A percentile compares a stretch with the other conserved stretches of the same genome.
Evolutionary conservation across 2,113 vertebrate genomes (phyloP).

Genomic region (Daphoenositta chrysoptera): DNA sequence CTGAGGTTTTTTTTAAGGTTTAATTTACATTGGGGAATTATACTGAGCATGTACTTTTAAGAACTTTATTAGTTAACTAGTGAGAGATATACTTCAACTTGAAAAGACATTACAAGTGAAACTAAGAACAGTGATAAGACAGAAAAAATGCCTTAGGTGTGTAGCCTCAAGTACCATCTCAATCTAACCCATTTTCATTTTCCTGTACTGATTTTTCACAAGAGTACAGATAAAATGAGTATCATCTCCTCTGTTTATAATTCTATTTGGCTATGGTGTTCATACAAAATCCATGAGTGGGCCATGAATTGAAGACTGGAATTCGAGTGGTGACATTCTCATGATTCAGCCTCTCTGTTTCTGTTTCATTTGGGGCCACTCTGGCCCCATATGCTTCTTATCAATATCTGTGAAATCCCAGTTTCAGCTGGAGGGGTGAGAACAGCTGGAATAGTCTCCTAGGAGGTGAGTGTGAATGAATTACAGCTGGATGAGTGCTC

Average conservation of each 20-base stretch:
- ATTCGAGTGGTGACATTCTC: neutral
- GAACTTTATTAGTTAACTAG: neutral
- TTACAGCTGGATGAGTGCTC: neutral
- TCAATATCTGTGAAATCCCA: neutral
- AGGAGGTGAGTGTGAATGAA: neutral
- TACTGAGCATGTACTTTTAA: neutral
- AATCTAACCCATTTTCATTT: neutral
- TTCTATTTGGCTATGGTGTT: accelerated
- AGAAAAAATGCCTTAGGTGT: neutral
- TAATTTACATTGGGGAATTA: neutral
- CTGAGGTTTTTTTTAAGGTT: neutral
- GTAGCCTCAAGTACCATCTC: neutral
- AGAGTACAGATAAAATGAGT: neutral
- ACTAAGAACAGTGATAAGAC: neutral
- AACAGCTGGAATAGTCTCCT: neutral
- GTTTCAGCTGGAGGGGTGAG: neutral
- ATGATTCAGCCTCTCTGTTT: neutral
- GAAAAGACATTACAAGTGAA: neutral
- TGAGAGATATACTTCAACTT: neutral
- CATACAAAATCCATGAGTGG: neutral
- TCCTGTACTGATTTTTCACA: neutral
- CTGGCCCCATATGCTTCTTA: neutral
- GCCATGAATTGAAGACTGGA: neutral
- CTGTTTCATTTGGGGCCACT: neutral
- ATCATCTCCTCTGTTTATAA: neutral